A percentile compares a stretch with the other conserved stretches of the same genome.
phyloP scores from a whole-genome alignment of 2,113 vertebrate species.

The Poicephalus meyeri region DNA sequence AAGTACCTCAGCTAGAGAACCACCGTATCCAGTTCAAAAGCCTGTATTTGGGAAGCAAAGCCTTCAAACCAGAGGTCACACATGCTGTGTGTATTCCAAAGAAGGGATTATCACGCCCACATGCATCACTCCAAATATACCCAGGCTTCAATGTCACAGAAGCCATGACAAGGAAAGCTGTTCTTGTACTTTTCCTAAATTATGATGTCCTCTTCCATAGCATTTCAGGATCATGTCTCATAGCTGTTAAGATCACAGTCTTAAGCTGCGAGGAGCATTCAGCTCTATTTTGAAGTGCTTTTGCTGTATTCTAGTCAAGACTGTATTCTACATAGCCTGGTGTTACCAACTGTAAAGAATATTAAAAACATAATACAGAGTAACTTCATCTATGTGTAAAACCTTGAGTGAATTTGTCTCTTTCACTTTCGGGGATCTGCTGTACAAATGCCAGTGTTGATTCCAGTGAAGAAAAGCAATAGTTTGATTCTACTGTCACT shows the following conservation, averaged over 20 bases:
- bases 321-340: background rate
- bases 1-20: slow-evolving; percentile 59
- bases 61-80: slow-evolving; percentile 15
- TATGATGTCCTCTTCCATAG: background rate
- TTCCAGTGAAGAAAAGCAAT: background rate
- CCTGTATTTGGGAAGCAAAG: slow-evolving; percentile 14
- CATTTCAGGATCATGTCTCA: background rate
- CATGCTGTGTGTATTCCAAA: background rate
- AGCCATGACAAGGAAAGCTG: slow-evolving; percentile 31
- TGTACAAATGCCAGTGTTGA: background rate
- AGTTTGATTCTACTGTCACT: background rate
- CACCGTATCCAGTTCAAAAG: background rate
- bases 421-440: background rate
- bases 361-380: background rate
- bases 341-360: background rate
- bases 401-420: background rate
- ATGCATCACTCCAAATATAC: slow-evolving; percentile 21
- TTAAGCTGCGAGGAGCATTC: background rate
- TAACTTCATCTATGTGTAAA: background rate
- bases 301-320: background rate
- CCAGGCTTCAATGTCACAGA: slow-evolving; percentile 7
- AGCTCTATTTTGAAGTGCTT: background rate
- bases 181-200: slow-evolving; percentile 27
- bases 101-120: slow-evolving; percentile 44
- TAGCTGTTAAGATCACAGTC: background rate